Conservation (phyloP, 2,888 invertebrate genomes). For the Drosophila incognita region DNA sequence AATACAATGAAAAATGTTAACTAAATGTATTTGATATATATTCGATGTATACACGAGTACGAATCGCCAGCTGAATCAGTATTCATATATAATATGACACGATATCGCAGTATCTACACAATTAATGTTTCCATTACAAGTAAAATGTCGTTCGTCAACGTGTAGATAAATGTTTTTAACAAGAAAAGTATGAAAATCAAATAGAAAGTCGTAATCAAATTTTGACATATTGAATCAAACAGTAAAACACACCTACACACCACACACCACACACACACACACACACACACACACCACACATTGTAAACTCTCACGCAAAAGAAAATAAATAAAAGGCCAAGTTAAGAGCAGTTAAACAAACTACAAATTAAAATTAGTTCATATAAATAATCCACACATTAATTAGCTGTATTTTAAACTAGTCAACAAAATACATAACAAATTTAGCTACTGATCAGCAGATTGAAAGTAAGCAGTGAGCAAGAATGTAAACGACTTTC, state of each 20-base stretch:
- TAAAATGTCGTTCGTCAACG: conserved; percentile 76
- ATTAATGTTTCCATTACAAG: conserved; percentile 73
- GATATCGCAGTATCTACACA: conserved; percentile 56
- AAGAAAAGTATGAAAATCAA: conserved; percentile 66
- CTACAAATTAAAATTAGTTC: conserved; percentile 65
- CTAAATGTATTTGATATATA: conserved; percentile 79
- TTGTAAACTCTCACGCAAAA: conserved; percentile 3
- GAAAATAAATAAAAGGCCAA: conserved; percentile 32
- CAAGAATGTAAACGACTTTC: conserved; percentile 34
- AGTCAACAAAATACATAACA: conserved; percentile 58
- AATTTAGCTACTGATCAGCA: conserved; percentile 39
- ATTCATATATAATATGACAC: conserved; percentile 70
- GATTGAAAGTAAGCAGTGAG: conserved; percentile 15
- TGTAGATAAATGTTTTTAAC: conserved; percentile 80
- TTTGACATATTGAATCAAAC: conserved; percentile 51
- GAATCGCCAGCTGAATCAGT: conserved; percentile 72
- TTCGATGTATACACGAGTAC: conserved; percentile 51
- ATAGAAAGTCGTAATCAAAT: conserved; percentile 74
- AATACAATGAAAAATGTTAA: conserved; percentile 72
- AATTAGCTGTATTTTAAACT: conserved; percentile 76
- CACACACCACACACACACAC: conserved; percentile 22
- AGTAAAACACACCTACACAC: conserved; percentile 33
- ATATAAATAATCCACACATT: conserved; percentile 60
- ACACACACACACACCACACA: conserved; percentile 12
- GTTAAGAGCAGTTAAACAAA: conserved; percentile 68